Evolutionary conservation across 2,797 vertebrate genomes (phyloP).

Genomic region (Falco berigora): DNA sequence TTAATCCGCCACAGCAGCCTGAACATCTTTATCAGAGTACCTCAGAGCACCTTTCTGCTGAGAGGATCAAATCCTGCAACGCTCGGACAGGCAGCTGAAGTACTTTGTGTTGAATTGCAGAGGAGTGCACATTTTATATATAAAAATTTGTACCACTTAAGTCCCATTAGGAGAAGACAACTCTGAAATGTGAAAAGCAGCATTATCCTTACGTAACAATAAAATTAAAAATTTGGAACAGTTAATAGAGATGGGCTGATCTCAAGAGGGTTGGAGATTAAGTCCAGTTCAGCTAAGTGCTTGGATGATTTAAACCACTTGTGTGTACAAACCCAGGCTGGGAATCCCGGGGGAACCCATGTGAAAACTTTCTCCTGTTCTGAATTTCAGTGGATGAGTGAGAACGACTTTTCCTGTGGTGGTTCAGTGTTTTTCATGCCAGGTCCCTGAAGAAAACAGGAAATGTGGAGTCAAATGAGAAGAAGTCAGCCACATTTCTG

Average conservation of each 20-base stretch:
- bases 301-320: not conserved
- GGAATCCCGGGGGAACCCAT: not conserved
- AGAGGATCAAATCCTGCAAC: not conserved
- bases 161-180: not conserved
- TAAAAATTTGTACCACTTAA: not conserved
- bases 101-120: not conserved
- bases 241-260: not conserved
- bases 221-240: not conserved
- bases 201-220: not conserved
- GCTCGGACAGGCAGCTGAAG: not conserved
- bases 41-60: not conserved
- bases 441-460: slow-evolving; percentile 13
- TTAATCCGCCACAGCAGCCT: not conserved
- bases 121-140: not conserved
- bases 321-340: not conserved
- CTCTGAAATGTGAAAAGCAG: not conserved
- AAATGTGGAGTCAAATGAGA: not conserved
- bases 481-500: not conserved
- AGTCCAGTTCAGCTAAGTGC: not conserved
- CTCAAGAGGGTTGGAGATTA: not conserved
- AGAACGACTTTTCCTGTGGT: not conserved
- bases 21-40: not conserved
- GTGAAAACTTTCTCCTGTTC: not conserved
- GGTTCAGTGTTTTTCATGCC: not conserved
- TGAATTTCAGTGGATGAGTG: not conserved